These are phyloP conservation scores for Aegotheles bennettii DNA, from an alignment of 2,113 vertebrate genomes.

Conservation along the genomic window DNA sequence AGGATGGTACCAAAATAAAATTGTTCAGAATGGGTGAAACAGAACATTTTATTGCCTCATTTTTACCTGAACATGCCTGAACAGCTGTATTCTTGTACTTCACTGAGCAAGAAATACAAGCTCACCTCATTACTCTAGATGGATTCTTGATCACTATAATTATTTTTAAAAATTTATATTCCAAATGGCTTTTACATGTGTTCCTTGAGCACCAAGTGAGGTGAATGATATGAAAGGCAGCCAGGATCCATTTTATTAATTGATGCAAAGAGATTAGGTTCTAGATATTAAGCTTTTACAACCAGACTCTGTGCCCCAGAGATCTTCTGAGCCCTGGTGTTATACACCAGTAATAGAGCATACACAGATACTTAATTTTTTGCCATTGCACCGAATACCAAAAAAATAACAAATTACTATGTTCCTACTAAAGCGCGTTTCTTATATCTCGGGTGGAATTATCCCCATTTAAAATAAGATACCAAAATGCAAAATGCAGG, in stretches of 20 bases:
- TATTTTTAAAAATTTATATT: constrained; percentile 40
- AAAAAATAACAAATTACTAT: background rate
- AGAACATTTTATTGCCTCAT: background rate
- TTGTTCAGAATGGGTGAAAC: background rate
- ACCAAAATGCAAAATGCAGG: background rate
- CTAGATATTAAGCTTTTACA: background rate
- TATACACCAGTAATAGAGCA: background rate
- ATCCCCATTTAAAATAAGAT: background rate
- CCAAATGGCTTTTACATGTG: constrained; percentile 26
- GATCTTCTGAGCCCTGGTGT: background rate
- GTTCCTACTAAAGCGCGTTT: background rate
- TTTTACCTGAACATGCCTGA: background rate
- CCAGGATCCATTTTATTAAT: constrained; percentile 37
- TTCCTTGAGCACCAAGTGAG: background rate
- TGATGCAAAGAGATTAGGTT: constrained; percentile 28
- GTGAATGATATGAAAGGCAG: background rate
- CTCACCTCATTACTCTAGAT: background rate
- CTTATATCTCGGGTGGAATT: background rate
- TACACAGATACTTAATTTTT: background rate
- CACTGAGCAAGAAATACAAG: background rate
- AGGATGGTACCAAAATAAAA: background rate
- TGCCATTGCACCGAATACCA: fast-evolving
- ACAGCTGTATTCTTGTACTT: background rate
- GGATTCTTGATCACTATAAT: background rate
- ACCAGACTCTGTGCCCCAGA: background rate